Evolutionary conservation across 2,888 invertebrate species (phyloP).

Genomic region (Lathronympha strigana): DNA sequence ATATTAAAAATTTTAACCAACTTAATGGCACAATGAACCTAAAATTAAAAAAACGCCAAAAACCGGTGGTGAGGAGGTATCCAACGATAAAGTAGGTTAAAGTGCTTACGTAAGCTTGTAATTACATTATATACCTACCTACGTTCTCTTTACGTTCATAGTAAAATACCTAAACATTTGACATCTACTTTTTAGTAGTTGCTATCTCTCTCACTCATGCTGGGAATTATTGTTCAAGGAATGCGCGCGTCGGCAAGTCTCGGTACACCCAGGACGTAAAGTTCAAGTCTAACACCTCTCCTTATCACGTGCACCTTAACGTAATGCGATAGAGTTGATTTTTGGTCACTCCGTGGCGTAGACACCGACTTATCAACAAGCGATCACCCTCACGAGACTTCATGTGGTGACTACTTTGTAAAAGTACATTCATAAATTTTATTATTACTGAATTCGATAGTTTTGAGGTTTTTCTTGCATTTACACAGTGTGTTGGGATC

Average conservation of each 20-base stretch:
- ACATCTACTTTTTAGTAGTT: conserved; percentile 79
- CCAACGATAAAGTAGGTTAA: conserved; percentile 73
- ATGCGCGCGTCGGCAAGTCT: conserved; percentile 83
- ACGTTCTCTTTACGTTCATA: conserved; percentile 75
- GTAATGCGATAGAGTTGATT: conserved; percentile 54
- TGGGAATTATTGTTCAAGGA: conserved; percentile 78
- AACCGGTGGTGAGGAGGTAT: conserved; percentile 48
- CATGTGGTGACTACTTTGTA: conserved; percentile 78
- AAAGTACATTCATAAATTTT: conserved; percentile 78
- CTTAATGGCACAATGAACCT: conserved; percentile 48
- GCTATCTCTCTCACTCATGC: conserved; percentile 73
- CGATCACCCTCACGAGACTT: conserved; percentile 71
- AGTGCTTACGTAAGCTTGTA: conserved; percentile 76
- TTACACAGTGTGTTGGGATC: neutral
- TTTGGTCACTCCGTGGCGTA: conserved; percentile 46
- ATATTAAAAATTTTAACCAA: neutral
- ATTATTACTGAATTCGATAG: conserved; percentile 57
- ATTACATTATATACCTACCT: conserved; percentile 79
- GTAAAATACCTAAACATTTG: conserved; percentile 83
- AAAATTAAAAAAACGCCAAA: conserved; percentile 39
- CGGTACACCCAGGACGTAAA: conserved; percentile 63
- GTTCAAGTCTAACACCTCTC: conserved; percentile 51
- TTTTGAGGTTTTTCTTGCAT: conserved; percentile 32
- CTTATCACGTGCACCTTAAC: conserved; percentile 48
- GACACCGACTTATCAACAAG: conserved; percentile 49